Percentiles rank a stretch among this genome's conserved stretches.
Evolutionary conservation across 2,797 vertebrate species (phyloP).

Genomic region (Danio albolineatus): DNA sequence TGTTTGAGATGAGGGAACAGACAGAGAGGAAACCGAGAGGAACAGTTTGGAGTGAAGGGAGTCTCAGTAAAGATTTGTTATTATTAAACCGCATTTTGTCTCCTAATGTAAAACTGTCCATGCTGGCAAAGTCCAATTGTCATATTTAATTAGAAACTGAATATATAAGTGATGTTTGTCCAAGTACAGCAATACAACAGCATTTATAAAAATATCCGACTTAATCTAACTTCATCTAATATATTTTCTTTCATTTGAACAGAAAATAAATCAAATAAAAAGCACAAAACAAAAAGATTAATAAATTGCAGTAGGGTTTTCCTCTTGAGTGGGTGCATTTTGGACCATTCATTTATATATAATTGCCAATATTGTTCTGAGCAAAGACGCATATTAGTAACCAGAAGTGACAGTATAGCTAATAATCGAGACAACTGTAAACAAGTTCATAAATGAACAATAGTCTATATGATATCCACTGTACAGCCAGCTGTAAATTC

Average conservation of each 20-base stretch:
- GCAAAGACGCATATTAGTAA: too few species aligned
- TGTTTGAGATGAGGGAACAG: constrained; percentile 35
- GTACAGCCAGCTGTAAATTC: background rate
- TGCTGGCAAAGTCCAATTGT: background rate
- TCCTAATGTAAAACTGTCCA: background rate
- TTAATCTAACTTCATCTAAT: too few species aligned
- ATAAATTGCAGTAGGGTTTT: too few species aligned
- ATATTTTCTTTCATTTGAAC: too few species aligned
- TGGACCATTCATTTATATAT: too few species aligned
- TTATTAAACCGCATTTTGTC: background rate
- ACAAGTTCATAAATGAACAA: background rate
- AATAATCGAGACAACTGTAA: too few species aligned
- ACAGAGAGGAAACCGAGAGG: constrained; percentile 16
- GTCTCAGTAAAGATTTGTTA: constrained; percentile 16
- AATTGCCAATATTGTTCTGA: too few species aligned
- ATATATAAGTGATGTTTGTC: background rate
- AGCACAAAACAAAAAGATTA: too few species aligned
- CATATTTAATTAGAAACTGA: background rate
- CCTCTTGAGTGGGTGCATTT: too few species aligned
- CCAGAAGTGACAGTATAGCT: too few species aligned
- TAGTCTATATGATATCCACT: background rate
- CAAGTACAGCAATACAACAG: background rate
- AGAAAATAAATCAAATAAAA: too few species aligned
- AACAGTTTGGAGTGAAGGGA: constrained; percentile 13
- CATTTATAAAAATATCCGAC: background rate